Evolutionary conservation across 2,888 invertebrate genomes (phyloP), one percentile per base, ranked within the genome.

Genomic region (Ferrisia virgata): DNA sequence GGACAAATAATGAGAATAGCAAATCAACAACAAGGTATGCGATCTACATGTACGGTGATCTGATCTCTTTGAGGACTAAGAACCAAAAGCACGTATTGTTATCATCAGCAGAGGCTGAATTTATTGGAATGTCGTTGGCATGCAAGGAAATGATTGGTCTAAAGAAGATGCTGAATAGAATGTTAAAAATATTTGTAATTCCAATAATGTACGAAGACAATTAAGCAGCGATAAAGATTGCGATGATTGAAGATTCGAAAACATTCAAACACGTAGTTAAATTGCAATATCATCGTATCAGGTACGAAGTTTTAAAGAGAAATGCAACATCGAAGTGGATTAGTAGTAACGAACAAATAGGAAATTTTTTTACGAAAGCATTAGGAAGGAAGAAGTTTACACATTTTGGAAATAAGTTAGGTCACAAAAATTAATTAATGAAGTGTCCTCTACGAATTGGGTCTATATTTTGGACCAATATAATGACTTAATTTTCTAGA

Each of bases 91-190:
- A 39, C 28, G 84, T 84, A 1, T 40, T 82, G 4, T 28, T 82
- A 11, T 82, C 78, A 4, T 15, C 79, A 13, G 40, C 79, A 11
- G 84, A 84, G 5, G 76, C 84, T 15, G 84, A 84, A 80, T 79
- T 39, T 25, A 31, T 84, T 9, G 84, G 82, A 1, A 47, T 79
- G 47, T 47, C 53, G 3, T 3, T 43, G 13, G 47, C 40, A 9
- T 33, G 31, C 9, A 80, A 28, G 9, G 84, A 84, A 43, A 8
- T 25, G 0, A 18, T 80, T 4, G 15, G 47, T 18, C 8, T 81
- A 3, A 81, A 83, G 36, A 58, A 78, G 28, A 80, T 84, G 78
- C 6, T 1, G 2, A 78, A 36, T 15, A n/a, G 39, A n/a, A 3
- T 78, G 22, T 2, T 78, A 13, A 6, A n/a, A n/a, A n/a, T n/a